Base-by-base conservation (phyloP, 2,888 invertebrate genomes). In the Artemia sinica region DNA sequence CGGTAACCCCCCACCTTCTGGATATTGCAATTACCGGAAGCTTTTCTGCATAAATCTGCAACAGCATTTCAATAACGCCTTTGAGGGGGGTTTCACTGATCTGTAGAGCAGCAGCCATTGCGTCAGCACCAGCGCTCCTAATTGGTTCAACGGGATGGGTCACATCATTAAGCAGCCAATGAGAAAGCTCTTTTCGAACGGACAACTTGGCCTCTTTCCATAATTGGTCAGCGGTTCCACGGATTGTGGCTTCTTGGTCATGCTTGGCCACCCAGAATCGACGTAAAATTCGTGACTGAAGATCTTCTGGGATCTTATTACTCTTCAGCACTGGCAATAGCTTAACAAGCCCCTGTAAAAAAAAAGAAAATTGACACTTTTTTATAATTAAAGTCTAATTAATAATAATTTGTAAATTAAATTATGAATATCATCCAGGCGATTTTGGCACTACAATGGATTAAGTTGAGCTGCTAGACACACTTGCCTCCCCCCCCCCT, bases 201-300 rank as follows among this genome's bases (percentile, higher is more conserved):
- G 67, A 75, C 71, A 86, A 77, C n/a, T 80, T 76, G 2, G 82
- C 79, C 11, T 77, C 76, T 48, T 80, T 77, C 87, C 87, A 87
- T n/a, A 87, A 76, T 66, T 82, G 79, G 28, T 80, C 79, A 0
- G 86, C 86, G 18, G 77, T 76, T 74, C 73, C 83, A 82, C 81
- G 82, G 75, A 91, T 91, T 71, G 89, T 87, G 63, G 85, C 85
- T 9, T 83, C 83, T 0, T 84, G 80, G 79, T 95, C 95, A 77
- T 86, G 89, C 72, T 84, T 86, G 0, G 91, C 87, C 68, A 94
- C 83, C 85, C 90, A 91, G 66, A 94, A 81, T 68, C 91, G 81
- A 73, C 86, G 85, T 51, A 84, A 83, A 66, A 91, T 80, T 65
- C 81, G 78, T 68, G 86, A 78, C 81, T 82, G 74, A 82, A 82